Evolutionary conservation across 2,113 vertebrate species (phyloP).

Genomic region (Phrynocephalus versicolor): DNA sequence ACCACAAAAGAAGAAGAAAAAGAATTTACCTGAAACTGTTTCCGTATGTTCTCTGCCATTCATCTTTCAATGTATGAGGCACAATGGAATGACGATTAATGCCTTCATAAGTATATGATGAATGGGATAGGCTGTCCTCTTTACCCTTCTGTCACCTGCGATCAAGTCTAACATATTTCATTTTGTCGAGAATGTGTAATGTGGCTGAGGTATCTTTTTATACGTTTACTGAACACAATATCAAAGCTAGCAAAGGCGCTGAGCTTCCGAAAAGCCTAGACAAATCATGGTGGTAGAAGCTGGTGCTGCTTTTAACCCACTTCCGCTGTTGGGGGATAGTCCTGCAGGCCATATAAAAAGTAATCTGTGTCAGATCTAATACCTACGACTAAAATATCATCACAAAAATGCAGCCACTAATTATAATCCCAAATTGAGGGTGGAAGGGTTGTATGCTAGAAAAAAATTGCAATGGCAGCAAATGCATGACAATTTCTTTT

Average conservation of each 20-base stretch:
- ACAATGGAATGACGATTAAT: constrained; percentile 53
- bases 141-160: constrained; percentile 42
- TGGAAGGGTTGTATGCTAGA: constrained; percentile 15
- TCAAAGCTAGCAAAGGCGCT: background rate
- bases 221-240: background rate
- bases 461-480: constrained; percentile 45
- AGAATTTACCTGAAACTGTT: constrained; percentile 39
- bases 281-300: background rate
- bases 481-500: constrained; percentile 17
- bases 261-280: background rate
- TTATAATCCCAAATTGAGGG: constrained; percentile 49
- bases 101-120: constrained; percentile 47
- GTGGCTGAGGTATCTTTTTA: constrained; percentile 21
- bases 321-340: background rate
- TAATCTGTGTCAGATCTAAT: background rate
- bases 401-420: constrained; percentile 35
- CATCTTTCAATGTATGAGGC: constrained; percentile 45
- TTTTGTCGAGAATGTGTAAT: constrained; percentile 34
- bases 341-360: background rate
- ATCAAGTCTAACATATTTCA: constrained; percentile 58
- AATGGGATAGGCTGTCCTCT: constrained; percentile 39
- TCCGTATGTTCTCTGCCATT: constrained; percentile 63
- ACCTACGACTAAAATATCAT: background rate
- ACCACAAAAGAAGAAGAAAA: constrained; percentile 22
- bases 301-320: background rate